Conservation (phyloP, 2,113 vertebrate species). For the Corythornis cristatus region DNA sequence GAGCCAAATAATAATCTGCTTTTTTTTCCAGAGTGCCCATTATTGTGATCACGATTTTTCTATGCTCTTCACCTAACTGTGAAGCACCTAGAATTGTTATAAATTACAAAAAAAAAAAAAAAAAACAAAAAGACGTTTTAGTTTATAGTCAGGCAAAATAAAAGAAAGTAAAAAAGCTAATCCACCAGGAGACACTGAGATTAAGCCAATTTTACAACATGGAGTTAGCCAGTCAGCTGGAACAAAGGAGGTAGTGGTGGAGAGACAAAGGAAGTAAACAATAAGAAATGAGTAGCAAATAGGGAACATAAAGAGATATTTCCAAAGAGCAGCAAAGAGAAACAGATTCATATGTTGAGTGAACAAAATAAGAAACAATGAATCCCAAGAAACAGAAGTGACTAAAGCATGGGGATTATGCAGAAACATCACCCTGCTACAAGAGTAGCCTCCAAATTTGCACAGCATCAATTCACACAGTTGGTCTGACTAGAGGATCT, state of each 20-base stretch:
- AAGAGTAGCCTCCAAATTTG: neutral
- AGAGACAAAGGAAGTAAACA: conserved; percentile 25
- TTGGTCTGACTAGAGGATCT: neutral
- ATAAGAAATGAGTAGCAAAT: neutral
- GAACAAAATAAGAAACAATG: neutral
- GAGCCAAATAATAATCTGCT: neutral
- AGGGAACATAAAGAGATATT: neutral
- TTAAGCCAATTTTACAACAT: conserved; percentile 47
- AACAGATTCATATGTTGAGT: neutral
- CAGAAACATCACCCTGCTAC: neutral
- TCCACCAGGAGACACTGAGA: conserved; percentile 22
- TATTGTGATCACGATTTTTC: neutral
- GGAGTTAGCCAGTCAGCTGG: conserved; percentile 25
- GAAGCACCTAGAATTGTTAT: conserved; percentile 13
- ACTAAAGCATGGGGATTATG: neutral
- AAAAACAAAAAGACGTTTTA: conserved; percentile 18
- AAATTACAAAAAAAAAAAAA: neutral
- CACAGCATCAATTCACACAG: neutral
- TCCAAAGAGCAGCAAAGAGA: neutral
- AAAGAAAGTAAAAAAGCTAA: conserved; percentile 49
- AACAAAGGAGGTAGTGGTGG: conserved; percentile 43
- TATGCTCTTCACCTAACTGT: neutral
- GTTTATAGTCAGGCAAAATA: neutral
- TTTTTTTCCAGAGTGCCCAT: neutral
- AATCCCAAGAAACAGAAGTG: neutral